A percentile compares a stretch with the other conserved stretches of the same genome.
Conservation (phyloP, 1,140 invertebrate species). For the Nasonia longicornis region DNA sequence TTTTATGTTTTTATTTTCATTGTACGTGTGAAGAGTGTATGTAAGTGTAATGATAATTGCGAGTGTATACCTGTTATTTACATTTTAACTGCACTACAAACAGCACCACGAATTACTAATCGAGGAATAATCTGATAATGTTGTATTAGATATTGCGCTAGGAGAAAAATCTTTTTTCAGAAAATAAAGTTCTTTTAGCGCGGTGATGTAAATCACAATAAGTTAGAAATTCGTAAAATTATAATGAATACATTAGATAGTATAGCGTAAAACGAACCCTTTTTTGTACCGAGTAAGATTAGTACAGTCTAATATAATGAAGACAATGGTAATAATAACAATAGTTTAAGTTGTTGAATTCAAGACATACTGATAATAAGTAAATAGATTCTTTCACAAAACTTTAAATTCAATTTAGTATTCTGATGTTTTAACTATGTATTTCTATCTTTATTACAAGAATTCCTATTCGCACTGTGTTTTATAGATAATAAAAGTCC, state of each 20-base stretch:
- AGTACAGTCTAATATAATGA: not conserved
- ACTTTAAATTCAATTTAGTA: not conserved
- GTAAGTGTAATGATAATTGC: not conserved
- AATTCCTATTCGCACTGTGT: not conserved
- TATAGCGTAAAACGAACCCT: slow-evolving; percentile 1
- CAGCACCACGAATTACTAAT: slow-evolving; percentile 40
- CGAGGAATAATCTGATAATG: not conserved
- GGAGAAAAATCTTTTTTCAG: not conserved
- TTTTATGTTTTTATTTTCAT: slow-evolving; percentile 14
- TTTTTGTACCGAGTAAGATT: not conserved
- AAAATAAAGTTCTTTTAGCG: not conserved
- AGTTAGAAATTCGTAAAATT: not conserved
- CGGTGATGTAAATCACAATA: not conserved
- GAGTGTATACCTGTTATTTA: slow-evolving; percentile 17
- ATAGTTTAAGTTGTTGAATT: not conserved
- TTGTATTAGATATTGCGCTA: not conserved
- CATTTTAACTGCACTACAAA: slow-evolving; percentile 22
- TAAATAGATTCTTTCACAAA: not conserved
- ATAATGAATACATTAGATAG: not conserved
- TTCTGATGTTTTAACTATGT: not conserved
- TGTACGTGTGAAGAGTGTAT: slow-evolving; percentile 14
- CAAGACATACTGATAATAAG: not conserved
- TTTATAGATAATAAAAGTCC: slow-evolving; percentile 10
- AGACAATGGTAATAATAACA: not conserved
- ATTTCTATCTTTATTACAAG: not conserved